These are phyloP conservation scores for Aradus depressus DNA, from an alignment of 2,888 invertebrate species.

Conservation along the genomic window DNA sequence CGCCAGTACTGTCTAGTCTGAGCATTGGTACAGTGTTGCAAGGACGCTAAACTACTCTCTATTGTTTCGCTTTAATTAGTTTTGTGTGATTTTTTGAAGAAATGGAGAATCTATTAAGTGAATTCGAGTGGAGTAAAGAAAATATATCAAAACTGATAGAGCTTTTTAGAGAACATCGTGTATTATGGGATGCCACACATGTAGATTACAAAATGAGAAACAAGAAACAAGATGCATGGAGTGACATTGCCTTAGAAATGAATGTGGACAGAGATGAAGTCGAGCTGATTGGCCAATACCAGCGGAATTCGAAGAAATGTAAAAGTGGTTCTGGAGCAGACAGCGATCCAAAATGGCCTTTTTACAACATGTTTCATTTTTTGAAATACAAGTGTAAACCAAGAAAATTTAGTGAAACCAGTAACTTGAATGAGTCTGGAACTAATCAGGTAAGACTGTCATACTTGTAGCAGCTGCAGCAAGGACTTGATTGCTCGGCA, in stretches of 20 bases:
- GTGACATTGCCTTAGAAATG: conserved; percentile 13
- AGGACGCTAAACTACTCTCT: no score
- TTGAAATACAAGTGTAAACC: conserved; percentile 18
- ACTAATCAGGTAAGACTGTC: not conserved
- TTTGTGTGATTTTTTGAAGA: no score
- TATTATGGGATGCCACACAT: conserved; percentile 19
- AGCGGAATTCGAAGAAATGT: conserved; percentile 2
- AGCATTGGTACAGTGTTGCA: no score
- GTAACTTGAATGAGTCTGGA: no score
- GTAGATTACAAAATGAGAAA: conserved; percentile 18
- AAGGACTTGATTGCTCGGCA: no score
- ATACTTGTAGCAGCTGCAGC: no score
- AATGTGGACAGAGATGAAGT: conserved; percentile 11
- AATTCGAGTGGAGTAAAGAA: conserved; percentile 17
- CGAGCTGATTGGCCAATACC: conserved; percentile 18
- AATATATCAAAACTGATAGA: conserved; percentile 15
- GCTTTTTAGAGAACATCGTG: conserved; percentile 15
- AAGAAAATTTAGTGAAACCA: conserved; percentile 16
- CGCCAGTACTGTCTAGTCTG: no score
- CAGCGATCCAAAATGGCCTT: conserved; percentile 18
- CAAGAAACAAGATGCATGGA: conserved; percentile 20
- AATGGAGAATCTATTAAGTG: not conserved
- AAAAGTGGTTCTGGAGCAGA: conserved; percentile 20
- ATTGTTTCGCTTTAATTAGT: no score
- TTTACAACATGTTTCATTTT: conserved; percentile 15